These are phyloP conservation scores for Lasioglossum pauxillum DNA, from an alignment of 2,888 invertebrate genomes.

Conservation along the genomic window DNA sequence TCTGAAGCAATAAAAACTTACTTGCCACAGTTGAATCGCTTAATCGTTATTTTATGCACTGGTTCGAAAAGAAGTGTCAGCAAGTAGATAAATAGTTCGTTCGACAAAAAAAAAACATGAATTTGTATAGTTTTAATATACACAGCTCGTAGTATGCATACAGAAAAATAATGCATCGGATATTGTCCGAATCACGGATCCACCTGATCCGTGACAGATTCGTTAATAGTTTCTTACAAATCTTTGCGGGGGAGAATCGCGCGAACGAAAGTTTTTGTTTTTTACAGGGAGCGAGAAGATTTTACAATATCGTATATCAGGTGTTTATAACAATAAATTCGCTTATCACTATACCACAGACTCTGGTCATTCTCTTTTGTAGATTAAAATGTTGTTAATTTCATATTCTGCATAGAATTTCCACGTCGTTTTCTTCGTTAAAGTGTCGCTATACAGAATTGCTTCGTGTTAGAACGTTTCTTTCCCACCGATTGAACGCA, in stretches of 20 bases:
- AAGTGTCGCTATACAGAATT: constrained; percentile 32
- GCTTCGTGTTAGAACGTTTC: background rate
- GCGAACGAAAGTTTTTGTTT: constrained; percentile 20
- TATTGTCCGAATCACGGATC: constrained; percentile 50
- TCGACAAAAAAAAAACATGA: constrained; percentile 43
- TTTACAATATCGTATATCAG: constrained; percentile 30
- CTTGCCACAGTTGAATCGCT: constrained; percentile 33
- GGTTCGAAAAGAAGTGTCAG: constrained; percentile 50
- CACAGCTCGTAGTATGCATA: constrained; percentile 64
- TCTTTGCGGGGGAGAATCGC: constrained; percentile 20
- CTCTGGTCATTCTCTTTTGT: constrained; percentile 14
- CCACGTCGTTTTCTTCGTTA: constrained; percentile 4
- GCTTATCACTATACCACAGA: constrained; percentile 36
- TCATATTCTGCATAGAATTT: constrained; percentile 23
- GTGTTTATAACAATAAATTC: constrained; percentile 41
- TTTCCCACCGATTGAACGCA: constrained; percentile 24
- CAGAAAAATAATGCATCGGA: constrained; percentile 54
- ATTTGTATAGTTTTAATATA: constrained; percentile 64
- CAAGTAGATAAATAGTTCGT: constrained; percentile 60
- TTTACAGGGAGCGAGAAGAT: constrained; percentile 34
- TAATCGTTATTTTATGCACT: constrained; percentile 45
- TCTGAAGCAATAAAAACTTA: constrained; percentile 58
- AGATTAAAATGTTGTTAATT: constrained; percentile 23
- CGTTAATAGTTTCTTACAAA: constrained; percentile 28
- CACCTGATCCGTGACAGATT: constrained; percentile 31